These are phyloP conservation scores for Pyxicephalus adspersus DNA, from an alignment of 2,113 vertebrate species.

Conservation along the genomic window DNA sequence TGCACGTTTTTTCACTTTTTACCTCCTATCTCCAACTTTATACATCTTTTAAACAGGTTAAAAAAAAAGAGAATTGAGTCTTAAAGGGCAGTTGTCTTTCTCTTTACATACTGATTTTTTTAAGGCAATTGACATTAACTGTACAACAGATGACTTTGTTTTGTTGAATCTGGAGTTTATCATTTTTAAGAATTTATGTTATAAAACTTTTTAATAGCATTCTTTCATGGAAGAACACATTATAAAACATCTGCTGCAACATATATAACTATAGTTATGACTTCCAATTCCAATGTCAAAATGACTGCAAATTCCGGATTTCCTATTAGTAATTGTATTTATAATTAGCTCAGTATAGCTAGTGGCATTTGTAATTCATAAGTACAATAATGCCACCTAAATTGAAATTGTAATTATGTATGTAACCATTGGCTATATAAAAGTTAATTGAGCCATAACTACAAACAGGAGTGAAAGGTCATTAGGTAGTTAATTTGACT, in stretches of 20 bases:
- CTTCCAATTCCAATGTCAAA: conserved; percentile 1
- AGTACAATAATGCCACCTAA: conserved; percentile 39
- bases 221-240: background rate
- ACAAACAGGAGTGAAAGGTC: conserved; percentile 6
- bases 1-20: no score
- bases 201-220: no score
- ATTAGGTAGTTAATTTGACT: background rate
- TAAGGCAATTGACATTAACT: no score
- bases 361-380: conserved; percentile 31
- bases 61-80: background rate
- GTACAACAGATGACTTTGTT: no score
- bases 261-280: background rate
- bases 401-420: conserved; percentile 25
- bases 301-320: background rate
- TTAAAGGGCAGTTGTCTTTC: no score
- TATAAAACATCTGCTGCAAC: background rate
- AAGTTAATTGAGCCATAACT: conserved; percentile 13
- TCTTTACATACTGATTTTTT: no score
- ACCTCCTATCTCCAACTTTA: no score
- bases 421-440: conserved; percentile 31
- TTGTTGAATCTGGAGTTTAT: no score
- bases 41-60: background rate
- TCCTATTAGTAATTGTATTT: conserved; percentile 22
- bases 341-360: conserved; percentile 21
- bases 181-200: no score